Evolutionary conservation across 1,140 invertebrate species (phyloP).

Genomic region (Bombus superbus): DNA sequence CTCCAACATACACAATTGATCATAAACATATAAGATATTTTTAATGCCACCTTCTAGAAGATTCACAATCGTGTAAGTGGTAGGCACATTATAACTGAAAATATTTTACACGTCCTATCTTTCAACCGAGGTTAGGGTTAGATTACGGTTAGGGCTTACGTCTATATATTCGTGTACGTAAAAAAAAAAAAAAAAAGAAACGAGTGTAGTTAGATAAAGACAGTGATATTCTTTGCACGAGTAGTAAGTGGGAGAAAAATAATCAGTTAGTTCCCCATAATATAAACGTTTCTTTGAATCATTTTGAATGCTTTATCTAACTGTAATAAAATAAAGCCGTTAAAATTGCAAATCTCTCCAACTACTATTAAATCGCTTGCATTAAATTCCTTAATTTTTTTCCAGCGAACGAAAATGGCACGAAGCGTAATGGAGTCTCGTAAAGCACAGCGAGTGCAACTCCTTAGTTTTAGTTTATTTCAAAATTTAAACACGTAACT

Average conservation of each 20-base stretch:
- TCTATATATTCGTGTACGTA: constrained; percentile 3
- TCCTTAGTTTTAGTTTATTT: constrained; percentile 32
- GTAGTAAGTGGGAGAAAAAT: constrained; percentile 17
- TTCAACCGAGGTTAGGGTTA: not conserved
- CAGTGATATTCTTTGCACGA: constrained; percentile 41
- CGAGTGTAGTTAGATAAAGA: constrained; percentile 35
- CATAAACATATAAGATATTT: constrained; percentile 41
- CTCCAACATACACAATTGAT: constrained; percentile 26
- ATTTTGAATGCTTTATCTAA: constrained; percentile 29
- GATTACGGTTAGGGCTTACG: too few relatives aligned
- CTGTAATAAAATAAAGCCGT: constrained; percentile 39
- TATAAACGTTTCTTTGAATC: not conserved
- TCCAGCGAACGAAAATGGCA: constrained; percentile 61
- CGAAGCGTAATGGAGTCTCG: constrained; percentile 62
- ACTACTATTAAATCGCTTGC: constrained; percentile 41
- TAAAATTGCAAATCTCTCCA: constrained; percentile 51
- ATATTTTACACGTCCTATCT: constrained; percentile 38
- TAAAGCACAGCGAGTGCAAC: constrained; percentile 36
- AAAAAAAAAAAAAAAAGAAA: constrained; percentile 11
- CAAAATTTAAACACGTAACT: constrained; percentile 46
- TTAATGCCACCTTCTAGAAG: constrained; percentile 45
- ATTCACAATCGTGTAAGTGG: constrained; percentile 34
- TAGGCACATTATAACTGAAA: constrained; percentile 48
- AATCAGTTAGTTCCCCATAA: not conserved
- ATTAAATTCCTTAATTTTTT: constrained; percentile 35